Conservation (phyloP, 2,113 vertebrate species). For the Mola mola region DNA sequence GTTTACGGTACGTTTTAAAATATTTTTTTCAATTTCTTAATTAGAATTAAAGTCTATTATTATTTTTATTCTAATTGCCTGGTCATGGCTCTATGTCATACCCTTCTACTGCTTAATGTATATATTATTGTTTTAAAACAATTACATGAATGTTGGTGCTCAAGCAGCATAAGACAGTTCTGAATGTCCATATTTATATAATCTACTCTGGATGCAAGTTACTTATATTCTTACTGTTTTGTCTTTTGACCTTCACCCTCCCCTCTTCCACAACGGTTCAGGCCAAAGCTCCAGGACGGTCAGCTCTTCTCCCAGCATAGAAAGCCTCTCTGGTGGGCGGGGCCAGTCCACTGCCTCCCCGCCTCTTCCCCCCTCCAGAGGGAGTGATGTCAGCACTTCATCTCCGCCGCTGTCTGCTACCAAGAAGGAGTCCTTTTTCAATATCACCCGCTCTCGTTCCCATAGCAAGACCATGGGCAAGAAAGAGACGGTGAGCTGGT, state of each 20-base stretch:
- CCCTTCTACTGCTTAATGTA: background rate
- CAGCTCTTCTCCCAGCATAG: slow-evolving; percentile 92
- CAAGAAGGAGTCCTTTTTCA: slow-evolving; percentile 97
- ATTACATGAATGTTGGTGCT: too few relatives aligned
- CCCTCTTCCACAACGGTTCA: slow-evolving; percentile 71
- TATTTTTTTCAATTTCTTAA: background rate
- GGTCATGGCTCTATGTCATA: background rate
- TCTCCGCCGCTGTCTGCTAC: slow-evolving; percentile 91
- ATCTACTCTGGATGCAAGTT: too few relatives aligned
- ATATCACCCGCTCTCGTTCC: slow-evolving; percentile 95
- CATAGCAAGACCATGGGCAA: slow-evolving; percentile 95
- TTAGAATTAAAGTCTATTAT: slow-evolving; percentile 2
- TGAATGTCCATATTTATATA: too few relatives aligned
- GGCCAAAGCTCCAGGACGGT: slow-evolving; percentile 89
- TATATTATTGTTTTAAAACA: background rate
- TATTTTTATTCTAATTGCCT: too few relatives aligned
- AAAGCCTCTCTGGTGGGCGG: slow-evolving; percentile 88
- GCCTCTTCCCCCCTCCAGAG: slow-evolving; percentile 86
- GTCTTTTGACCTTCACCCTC: background rate
- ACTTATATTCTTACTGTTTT: background rate
- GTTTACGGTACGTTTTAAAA: too few relatives aligned
- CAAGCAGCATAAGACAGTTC: too few relatives aligned
- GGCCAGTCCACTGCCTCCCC: slow-evolving; percentile 89
- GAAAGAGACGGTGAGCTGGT: slow-evolving; percentile 92
- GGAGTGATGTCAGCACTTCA: slow-evolving; percentile 80